These are phyloP conservation scores for Sacculina carcini DNA, from an alignment of 2,888 invertebrate species.

Conservation along the genomic window DNA sequence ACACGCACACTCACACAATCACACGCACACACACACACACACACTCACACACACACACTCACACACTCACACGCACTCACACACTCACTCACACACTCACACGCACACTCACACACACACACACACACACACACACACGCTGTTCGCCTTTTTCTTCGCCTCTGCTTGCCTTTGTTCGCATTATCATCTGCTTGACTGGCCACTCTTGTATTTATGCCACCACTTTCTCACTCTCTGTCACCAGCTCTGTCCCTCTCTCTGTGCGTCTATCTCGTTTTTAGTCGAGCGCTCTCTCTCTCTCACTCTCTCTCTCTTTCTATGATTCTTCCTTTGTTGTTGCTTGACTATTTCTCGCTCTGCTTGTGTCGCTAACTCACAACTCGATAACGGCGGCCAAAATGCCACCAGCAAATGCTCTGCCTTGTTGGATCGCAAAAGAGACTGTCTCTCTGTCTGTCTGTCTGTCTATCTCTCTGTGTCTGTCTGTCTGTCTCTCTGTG, in stretches of 20 bases:
- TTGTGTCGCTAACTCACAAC: background rate
- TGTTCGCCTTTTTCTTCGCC: constrained; percentile 2
- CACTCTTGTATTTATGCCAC: background rate
- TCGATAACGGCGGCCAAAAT: too few species aligned
- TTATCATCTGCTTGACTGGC: background rate
- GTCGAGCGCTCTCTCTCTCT: background rate
- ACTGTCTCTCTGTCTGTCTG: too few species aligned
- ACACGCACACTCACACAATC: too few species aligned
- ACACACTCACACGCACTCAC: too few species aligned
- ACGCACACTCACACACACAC: background rate
- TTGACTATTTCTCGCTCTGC: background rate
- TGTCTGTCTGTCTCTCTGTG: too few species aligned
- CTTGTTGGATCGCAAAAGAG: too few species aligned
- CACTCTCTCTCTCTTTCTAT: background rate
- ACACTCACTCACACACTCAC: background rate
- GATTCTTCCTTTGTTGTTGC: too few species aligned
- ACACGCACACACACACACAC: background rate
- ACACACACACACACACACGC: background rate
- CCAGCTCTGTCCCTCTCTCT: background rate
- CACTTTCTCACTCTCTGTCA: background rate
- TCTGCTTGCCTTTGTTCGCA: background rate
- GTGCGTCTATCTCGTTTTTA: background rate
- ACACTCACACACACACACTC: background rate
- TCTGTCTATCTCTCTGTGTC: too few species aligned
- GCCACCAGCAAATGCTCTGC: too few species aligned